Evolutionary conservation across 1,140 invertebrate genomes (phyloP).

Genomic region (Nymphalis io): DNA sequence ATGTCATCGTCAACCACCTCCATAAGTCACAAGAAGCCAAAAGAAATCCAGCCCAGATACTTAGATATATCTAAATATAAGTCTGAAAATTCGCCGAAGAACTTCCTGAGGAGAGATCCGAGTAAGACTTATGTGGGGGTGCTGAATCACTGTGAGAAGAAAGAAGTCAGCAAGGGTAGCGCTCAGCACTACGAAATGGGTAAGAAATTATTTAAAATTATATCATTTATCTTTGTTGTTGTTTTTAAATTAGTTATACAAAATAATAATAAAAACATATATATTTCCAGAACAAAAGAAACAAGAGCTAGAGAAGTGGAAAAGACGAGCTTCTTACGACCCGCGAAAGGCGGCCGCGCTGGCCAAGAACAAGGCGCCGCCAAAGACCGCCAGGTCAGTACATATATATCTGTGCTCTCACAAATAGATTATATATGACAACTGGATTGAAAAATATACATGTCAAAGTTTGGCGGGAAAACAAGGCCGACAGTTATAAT

Average conservation of each 20-base stretch:
- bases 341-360: conserved; percentile 93
- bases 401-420: background rate
- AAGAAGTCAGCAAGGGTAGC: conserved; percentile 56
- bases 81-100: conserved; percentile 73
- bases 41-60: conserved; percentile 76
- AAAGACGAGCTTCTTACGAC: conserved; percentile 93
- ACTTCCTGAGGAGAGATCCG: conserved; percentile 81
- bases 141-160: conserved; percentile 46
- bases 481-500: too few species aligned
- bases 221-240: background rate
- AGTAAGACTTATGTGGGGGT: conserved; percentile 81
- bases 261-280: background rate
- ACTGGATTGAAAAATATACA: background rate
- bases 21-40: conserved; percentile 56
- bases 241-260: too few species aligned
- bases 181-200: conserved; percentile 73
- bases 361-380: conserved; percentile 91
- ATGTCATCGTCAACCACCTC: conserved; percentile 79
- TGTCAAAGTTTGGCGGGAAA: background rate
- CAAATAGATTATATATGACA: background rate
- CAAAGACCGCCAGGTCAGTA: conserved; percentile 84
- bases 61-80: conserved; percentile 83
- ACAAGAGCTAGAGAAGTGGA: conserved; percentile 95
- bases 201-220: conserved; percentile 42
- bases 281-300: conserved; percentile 84